Percentiles rank a stretch among this genome's conserved stretches.
Evolutionary conservation across 2,797 vertebrate genomes (phyloP).

Genomic region (Halcyon leucocephala): DNA sequence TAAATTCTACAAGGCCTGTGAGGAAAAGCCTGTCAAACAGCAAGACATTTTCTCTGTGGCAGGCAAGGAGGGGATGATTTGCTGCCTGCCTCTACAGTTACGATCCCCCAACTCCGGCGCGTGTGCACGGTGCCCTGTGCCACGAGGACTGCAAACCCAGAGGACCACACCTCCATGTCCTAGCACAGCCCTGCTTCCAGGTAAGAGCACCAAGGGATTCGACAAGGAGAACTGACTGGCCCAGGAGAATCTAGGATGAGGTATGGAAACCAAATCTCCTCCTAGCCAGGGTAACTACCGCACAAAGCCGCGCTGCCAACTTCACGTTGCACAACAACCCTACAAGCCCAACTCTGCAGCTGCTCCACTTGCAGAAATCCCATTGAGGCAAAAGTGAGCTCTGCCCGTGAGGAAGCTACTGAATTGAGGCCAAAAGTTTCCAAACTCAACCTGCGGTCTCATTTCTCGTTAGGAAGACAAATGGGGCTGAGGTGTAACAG

Average conservation of each 20-base stretch:
- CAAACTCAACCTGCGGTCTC: not conserved
- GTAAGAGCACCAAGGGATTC: not conserved
- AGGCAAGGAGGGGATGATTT: not conserved
- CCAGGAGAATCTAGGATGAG: not conserved
- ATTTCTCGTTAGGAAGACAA: not conserved
- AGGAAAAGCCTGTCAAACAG: not conserved
- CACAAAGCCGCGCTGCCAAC: not conserved
- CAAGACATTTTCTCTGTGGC: not conserved
- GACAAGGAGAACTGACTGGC: not conserved
- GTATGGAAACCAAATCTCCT: not conserved
- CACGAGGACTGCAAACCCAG: not conserved
- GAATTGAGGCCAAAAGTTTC: not conserved
- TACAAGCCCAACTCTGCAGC: not conserved
- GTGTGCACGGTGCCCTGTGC: fast-evolving
- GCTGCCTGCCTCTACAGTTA: not conserved
- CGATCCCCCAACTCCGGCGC: fast-evolving
- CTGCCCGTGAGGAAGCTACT: not conserved
- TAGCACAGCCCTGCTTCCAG: not conserved
- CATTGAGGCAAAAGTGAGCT: not conserved
- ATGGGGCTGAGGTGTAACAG: not conserved
- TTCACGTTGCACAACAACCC: not conserved
- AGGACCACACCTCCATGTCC: not conserved
- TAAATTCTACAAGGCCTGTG: not conserved
- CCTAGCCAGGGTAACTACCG: fast-evolving
- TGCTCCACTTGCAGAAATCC: not conserved